Base-by-base conservation (phyloP, 1,140 invertebrate genomes). In the Drosophila bipectinata region DNA sequence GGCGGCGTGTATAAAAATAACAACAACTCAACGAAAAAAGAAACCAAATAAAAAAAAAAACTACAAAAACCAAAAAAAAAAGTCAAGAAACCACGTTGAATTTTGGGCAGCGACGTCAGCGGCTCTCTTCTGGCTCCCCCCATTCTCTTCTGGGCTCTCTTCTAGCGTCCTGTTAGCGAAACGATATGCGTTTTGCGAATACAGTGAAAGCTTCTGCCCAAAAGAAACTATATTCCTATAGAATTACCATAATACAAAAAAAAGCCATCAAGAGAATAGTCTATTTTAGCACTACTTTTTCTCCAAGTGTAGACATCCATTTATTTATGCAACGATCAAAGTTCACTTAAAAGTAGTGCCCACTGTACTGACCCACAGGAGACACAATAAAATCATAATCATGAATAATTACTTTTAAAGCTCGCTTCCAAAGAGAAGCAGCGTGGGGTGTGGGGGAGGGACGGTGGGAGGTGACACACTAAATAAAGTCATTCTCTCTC, bases 31-130 rank as follows among this genome's bases (percentile, higher is more conserved):
- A 10, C 6, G 18, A 12, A 10, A 14, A 10, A 53, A 53, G 15
- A 37, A 32, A 52, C 49, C 30, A 10, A 53, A 53, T 14, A 30
- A 58, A 67, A 67, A 52, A 59, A 47, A 39, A 58, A 57, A 18
- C 18, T 18, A 18, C 18, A 18, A 59, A 67, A 66, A 57, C 58
- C 61, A 64, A 59, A 52, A 69, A 61, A 62, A 59, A 53, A 59
- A 34, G 56, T 34, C 55, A 63, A 75, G 67, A 81, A 84, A 84
- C 73, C 81, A 84, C 81, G 81, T 87, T 84, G 72, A 84, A 71
- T 74, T 74, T 67, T 52, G 37, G 58, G 61, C 72, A 59, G 57
- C 59, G 53, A 63, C 57, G n/a, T 37, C 15, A 34, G 41, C 61
- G 39, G 14, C 28, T 32, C 51, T 48, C 32, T 10, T 21, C 4